phyloP scores from a whole-genome alignment of 2,113 vertebrate species.

The Hyperoodon ampullatus region DNA sequence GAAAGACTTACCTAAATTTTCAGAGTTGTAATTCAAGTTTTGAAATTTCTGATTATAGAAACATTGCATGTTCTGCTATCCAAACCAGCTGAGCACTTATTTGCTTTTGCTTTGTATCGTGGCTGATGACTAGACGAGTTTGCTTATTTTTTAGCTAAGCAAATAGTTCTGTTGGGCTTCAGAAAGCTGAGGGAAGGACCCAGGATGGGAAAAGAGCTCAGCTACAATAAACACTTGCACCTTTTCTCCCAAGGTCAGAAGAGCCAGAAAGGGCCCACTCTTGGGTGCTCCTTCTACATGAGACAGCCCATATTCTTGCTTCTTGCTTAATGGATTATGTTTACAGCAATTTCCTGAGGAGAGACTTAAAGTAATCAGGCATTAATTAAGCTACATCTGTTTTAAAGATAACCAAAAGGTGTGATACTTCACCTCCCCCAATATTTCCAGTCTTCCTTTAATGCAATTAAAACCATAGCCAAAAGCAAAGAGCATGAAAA shows the following conservation, averaged over 20 bases:
- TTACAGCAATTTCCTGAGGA: slow-evolving; percentile 55
- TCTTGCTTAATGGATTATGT: slow-evolving; percentile 37
- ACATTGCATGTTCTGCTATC: not conserved
- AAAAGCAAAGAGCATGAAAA: slow-evolving; percentile 71
- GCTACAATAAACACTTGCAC: not conserved
- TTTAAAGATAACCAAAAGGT: slow-evolving; percentile 69
- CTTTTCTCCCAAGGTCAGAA: not conserved
- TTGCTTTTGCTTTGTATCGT: not conserved
- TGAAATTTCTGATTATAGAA: not conserved
- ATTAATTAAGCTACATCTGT: slow-evolving; percentile 74
- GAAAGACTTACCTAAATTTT: not conserved
- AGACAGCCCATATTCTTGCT: not conserved
- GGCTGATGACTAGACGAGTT: not conserved
- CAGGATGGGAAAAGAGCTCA: not conserved
- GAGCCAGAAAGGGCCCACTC: not conserved
- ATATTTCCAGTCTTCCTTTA: slow-evolving; percentile 68
- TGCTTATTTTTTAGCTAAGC: not conserved
- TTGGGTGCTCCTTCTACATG: rapidly evolving
- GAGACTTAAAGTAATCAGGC: slow-evolving; percentile 51
- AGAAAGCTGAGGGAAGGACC: not conserved
- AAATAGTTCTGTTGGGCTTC: not conserved
- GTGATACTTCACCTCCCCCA: slow-evolving; percentile 71
- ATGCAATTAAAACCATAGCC: slow-evolving; percentile 71
- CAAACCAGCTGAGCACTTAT: not conserved
- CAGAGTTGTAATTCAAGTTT: not conserved